Evolutionary conservation across 2,113 vertebrate genomes (phyloP).

Genomic region (Eudyptes chrysolophus): DNA sequence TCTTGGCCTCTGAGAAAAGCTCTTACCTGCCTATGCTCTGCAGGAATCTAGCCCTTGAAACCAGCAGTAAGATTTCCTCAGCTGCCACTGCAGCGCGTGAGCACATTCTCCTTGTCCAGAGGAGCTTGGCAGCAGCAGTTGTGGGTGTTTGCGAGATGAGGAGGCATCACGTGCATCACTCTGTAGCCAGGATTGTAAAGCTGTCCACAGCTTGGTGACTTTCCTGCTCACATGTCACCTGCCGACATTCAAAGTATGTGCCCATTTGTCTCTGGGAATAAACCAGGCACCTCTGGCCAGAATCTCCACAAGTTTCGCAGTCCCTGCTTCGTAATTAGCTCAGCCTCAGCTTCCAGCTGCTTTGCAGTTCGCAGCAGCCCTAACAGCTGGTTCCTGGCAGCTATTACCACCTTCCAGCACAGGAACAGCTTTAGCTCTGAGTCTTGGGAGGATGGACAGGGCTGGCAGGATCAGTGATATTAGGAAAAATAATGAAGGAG

Average conservation of each 20-base stretch:
- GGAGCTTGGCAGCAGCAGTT: not conserved
- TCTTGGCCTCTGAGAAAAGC: not conserved
- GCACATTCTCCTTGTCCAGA: not conserved
- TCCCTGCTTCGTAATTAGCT: not conserved
- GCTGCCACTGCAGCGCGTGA: not conserved
- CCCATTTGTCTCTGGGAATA: not conserved
- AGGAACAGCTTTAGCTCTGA: not conserved
- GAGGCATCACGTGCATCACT: not conserved
- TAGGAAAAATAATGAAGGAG: not conserved
- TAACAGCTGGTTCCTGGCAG: conserved; percentile 9
- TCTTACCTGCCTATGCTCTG: not conserved
- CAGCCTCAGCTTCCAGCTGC: not conserved
- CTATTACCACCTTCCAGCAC: not conserved
- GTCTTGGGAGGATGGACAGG: not conserved
- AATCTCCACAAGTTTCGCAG: not conserved
- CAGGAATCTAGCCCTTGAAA: not conserved
- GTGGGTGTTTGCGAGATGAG: not conserved
- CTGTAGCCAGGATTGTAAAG: not conserved
- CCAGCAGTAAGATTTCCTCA: not conserved
- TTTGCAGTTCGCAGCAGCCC: not conserved
- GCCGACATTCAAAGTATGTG: not conserved
- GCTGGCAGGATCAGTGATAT: not conserved
- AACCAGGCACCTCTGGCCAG: not conserved
- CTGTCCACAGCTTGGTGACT: not conserved
- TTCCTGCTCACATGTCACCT: not conserved